Percentiles rank a stretch among this genome's conserved stretches.
phyloP scores from a whole-genome alignment of 2,113 vertebrate genomes.

The Morone chrysops region DNA sequence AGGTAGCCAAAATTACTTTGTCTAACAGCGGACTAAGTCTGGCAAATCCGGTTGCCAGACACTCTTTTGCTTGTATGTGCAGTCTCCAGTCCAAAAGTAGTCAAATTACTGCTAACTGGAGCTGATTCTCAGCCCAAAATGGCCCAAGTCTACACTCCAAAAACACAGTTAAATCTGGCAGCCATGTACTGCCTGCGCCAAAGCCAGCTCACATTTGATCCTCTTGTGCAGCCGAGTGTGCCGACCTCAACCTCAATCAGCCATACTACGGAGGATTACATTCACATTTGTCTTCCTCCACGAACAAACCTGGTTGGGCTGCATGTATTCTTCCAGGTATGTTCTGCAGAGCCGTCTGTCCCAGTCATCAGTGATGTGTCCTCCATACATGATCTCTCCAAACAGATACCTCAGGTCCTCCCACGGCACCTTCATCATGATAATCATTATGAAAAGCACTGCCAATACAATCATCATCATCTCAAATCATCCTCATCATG shows the following conservation, averaged over 20 bases:
- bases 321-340: conserved; percentile 89
- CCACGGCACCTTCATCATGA: conserved; percentile 83
- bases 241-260: not conserved
- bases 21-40: not conserved
- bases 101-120: conserved; percentile 16
- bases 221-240: not conserved
- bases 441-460: conserved; percentile 17
- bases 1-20: not conserved
- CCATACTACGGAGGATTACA: not conserved
- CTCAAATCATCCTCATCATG: not conserved
- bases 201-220: conserved; percentile 14
- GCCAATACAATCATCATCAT: conserved; percentile 6
- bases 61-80: not conserved
- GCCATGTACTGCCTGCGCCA: not conserved
- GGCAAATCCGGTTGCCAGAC: conserved; percentile 4
- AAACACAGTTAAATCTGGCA: conserved; percentile 29
- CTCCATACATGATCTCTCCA: conserved; percentile 90
- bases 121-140: conserved; percentile 6
- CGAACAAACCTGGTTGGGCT: conserved; percentile 84
- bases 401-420: conserved; percentile 89
- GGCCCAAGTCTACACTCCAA: not conserved
- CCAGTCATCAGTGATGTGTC: conserved; percentile 90
- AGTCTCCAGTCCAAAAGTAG: conserved; percentile 2
- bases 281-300: not conserved
- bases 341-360: conserved; percentile 87